A percentile compares a stretch with the other conserved stretches of the same genome.
These are phyloP conservation scores for Acronicta psi DNA, from an alignment of 2,888 invertebrate genomes.

Conservation along the genomic window DNA sequence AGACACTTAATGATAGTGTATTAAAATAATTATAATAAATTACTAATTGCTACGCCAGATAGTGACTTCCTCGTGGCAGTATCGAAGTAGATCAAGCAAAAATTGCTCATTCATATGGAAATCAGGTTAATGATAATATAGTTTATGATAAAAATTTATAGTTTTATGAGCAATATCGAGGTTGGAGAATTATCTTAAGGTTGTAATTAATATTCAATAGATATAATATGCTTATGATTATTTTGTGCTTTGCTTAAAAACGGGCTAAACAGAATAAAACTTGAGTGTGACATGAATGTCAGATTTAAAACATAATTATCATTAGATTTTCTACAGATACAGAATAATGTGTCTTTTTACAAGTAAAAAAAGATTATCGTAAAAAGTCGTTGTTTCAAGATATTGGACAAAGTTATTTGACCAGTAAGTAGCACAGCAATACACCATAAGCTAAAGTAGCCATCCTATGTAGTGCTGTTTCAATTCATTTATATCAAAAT, in stretches of 20 bases:
- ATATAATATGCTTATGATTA: constrained; percentile 19
- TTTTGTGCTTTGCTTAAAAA: constrained; percentile 13
- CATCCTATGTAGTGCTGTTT: too few species aligned
- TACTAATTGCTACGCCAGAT: constrained; percentile 14
- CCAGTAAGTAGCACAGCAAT: too few species aligned
- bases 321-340: too few species aligned
- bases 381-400: too few species aligned
- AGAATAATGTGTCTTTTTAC: too few species aligned
- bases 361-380: too few species aligned
- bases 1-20: constrained; percentile 5
- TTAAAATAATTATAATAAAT: constrained; percentile 32
- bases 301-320: too few species aligned
- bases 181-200: constrained; percentile 4
- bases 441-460: too few species aligned
- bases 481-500: too few species aligned
- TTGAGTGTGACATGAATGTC: not conserved
- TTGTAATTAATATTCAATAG: constrained; percentile 32
- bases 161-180: constrained; percentile 33
- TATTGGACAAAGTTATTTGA: too few species aligned
- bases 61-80: constrained; percentile 35
- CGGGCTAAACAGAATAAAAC: constrained; percentile 4
- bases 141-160: constrained; percentile 27
- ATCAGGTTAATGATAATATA: constrained; percentile 46
- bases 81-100: constrained; percentile 47
- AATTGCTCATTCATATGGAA: constrained; percentile 41